Evolutionary conservation across 2,888 invertebrate species (phyloP), one percentile per base, ranked within the genome.

Genomic region (Deilephila porcellus): DNA sequence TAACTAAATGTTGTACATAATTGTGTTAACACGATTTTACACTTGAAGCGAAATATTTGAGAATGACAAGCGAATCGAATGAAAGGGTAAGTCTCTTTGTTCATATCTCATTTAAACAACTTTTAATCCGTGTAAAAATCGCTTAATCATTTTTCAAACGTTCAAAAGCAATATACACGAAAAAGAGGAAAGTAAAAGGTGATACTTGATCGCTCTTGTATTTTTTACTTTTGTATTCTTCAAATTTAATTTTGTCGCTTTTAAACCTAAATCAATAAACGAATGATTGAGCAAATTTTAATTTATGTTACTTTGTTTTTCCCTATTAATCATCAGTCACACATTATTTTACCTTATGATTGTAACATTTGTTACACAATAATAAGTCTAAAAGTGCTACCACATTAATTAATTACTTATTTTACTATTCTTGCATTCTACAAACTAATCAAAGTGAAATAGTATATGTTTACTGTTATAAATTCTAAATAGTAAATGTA

Each of bases 81-180:
- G 45, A 52, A 67, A 52, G 25, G 67, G 52, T 20, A 25, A 67
- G 20, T 52, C 29, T 67, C 67, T 67, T 52, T 67, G 67, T 67
- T 52, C 67, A 52, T 25, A 52, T 52, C 67, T 52, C 25, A 52
- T 67, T 67, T 1, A 67, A 67, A 67, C 52, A 52, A 67, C 25
- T 52, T 67, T 67, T 52, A 52, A 67, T 67, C 67, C 52, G 25
- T 25, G 67, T 52, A 52, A 67, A 67, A 67, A 45, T 67, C 45
- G 67, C 67, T 52, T 19, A 67, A 67, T 67, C 67, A 67, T 67
- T 67, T 52, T 67, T 67, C 52, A 67, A 52, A 67, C 67, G 45
- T 25, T 45, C 45, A 20, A 67, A 67, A 45, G 37, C 52, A 45
- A 52, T 67, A 17, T 52, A 67, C 20, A 52, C 37, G 37, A 52